Evolutionary conservation across 2,113 vertebrate genomes (phyloP), one percentile per base, ranked within the genome.

Genomic region (Macrotis lagotis): DNA sequence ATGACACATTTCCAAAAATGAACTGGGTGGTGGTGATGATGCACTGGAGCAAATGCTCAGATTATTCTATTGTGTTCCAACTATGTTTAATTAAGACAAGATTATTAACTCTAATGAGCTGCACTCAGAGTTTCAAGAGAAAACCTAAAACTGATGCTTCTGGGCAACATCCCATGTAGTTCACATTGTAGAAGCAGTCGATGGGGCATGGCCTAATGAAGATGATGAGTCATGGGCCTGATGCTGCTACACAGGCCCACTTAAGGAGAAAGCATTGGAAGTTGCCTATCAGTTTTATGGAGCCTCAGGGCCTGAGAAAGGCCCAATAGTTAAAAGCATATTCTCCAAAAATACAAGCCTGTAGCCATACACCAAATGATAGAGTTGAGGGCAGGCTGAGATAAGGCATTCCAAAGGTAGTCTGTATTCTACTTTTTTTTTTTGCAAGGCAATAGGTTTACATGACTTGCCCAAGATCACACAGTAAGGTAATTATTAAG

Each of bases 71-170:
- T 91, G 94, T 95, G 97, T 93, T 97, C 96, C 95, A 98, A 97
- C 89, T 96, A 96, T 96, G 97, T 96, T 96, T 98, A 97, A 98
- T 98, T 98, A 97, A 98, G 95, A 97, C 6, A 93, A 97, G 52
- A 96, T 97, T 97, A 96, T 96, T 97, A 98, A 95, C 90, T 97
- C 90, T 98, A 98, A 98, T 97, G 98, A 97, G 92, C 88, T 96
- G 93, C 92, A 97, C 97, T 94, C 50, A 95, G 89, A 98, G 95
- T 97, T 97, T 95, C 59, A 98, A 83, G 90, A 37, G n/a, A 95
- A 95, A 97, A 95, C 94, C 95, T 92, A 96, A 97, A 98, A 98
- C 97, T 93, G 97, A 96, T 91, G 92, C 37, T 53, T 59, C 95
- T 52, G 95, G 96, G 97, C 90, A 91, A 50, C 95, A 51, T 93